A percentile compares a stretch with the other conserved stretches of the same genome.
Evolutionary conservation across 1,140 invertebrate genomes (phyloP).

Genomic region (Papilio machaon): DNA sequence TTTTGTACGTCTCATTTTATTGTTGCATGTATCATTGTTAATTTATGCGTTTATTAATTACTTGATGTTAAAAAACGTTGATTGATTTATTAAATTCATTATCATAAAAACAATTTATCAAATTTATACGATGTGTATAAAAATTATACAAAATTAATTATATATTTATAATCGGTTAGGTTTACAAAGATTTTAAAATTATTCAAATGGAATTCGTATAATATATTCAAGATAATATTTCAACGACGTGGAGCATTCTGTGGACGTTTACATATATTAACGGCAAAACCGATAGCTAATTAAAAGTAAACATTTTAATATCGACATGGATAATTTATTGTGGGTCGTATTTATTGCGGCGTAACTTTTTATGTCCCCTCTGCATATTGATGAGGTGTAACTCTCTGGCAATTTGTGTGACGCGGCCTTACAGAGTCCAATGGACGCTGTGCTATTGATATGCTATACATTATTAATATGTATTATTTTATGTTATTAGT

Average conservation of each 20-base stretch:
- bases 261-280: conserved; percentile 50
- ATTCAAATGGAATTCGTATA: conserved; percentile 26
- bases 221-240: conserved; percentile 35
- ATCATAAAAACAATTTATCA: conserved; percentile 18
- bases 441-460: not conserved
- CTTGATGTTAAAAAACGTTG: not conserved
- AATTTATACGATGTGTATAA: conserved; percentile 17
- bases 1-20: no score
- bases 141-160: conserved; percentile 23
- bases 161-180: conserved; percentile 14
- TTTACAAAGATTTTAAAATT: conserved; percentile 20
- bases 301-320: conserved; percentile 56
- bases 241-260: conserved; percentile 8
- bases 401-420: conserved; percentile 36
- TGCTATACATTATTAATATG: not conserved
- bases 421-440: not conserved
- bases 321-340: conserved; percentile 48
- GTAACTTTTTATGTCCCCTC: conserved; percentile 45
- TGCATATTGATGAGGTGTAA: conserved; percentile 50
- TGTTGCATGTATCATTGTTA: not conserved
- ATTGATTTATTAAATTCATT: conserved; percentile 8
- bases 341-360: conserved; percentile 48
- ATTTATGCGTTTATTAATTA: conserved; percentile 9
- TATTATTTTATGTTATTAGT: not conserved
- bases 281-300: conserved; percentile 52